These are phyloP conservation scores for Oryctes rhinoceros DNA, from an alignment of 1,140 invertebrate genomes.

Conservation along the genomic window DNA sequence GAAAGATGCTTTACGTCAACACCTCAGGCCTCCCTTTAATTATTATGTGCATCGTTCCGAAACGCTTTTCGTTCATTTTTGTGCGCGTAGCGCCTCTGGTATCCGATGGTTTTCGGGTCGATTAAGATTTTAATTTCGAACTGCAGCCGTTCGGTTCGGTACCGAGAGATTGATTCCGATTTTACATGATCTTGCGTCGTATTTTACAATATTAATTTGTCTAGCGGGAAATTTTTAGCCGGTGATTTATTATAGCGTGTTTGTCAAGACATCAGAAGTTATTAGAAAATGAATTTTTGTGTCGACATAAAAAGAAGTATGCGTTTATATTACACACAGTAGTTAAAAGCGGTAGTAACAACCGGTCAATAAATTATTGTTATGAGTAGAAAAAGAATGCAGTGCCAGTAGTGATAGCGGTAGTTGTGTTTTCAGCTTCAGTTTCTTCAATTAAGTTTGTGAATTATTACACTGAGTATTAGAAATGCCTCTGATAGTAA, in stretches of 20 bases:
- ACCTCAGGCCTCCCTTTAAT: conserved; percentile 23
- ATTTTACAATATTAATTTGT: conserved; percentile 35
- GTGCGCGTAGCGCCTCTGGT: conserved; percentile 20
- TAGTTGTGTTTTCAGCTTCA: background rate
- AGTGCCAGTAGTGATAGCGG: background rate
- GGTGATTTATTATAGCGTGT: conserved; percentile 1
- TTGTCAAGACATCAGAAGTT: conserved; percentile 17
- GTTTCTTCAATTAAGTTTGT: background rate
- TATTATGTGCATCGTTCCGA: conserved; percentile 15
- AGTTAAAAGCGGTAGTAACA: conserved; percentile 22
- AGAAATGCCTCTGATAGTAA: background rate
- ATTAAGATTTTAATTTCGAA: conserved; percentile 36
- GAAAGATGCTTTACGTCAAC: background rate
- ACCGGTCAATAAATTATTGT: background rate
- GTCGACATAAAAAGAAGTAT: background rate
- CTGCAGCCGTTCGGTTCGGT: conserved; percentile 5
- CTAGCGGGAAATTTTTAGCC: background rate
- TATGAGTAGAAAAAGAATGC: background rate
- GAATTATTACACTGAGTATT: background rate
- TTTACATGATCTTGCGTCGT: conserved; percentile 27
- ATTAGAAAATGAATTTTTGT: conserved; percentile 29
- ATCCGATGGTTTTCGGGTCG: conserved; percentile 5
- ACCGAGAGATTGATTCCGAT: conserved; percentile 20
- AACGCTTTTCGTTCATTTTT: background rate
- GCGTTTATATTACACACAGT: conserved; percentile 21